phyloP scores from a whole-genome alignment of 1,140 invertebrate genomes.

The Hycleus cichorii region DNA sequence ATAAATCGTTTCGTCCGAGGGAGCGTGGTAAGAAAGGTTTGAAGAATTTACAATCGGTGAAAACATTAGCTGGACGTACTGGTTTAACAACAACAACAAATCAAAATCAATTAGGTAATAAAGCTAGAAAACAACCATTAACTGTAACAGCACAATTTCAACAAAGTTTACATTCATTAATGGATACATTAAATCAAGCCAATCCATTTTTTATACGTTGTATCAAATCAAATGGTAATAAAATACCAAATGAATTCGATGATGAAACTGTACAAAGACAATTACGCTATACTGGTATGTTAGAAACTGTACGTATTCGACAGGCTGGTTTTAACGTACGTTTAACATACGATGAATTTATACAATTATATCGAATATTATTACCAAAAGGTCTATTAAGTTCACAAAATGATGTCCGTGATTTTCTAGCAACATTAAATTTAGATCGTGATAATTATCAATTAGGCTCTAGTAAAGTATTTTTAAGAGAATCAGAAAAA shows the following conservation, averaged over 20 bases:
- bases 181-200: conserved; percentile 90
- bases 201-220: conserved; percentile 96
- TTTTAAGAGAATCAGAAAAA: conserved; percentile 90
- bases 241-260: conserved; percentile 87
- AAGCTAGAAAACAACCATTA: conserved; percentile 75
- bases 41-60: conserved; percentile 84
- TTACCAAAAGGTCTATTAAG: conserved; percentile 78
- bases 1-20: conserved; percentile 79
- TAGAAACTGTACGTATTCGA: conserved; percentile 91
- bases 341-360: conserved; percentile 89
- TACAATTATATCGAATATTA: conserved; percentile 84
- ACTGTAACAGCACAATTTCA: conserved; percentile 94
- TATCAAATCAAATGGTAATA: conserved; percentile 92
- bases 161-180: conserved; percentile 80
- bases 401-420: conserved; percentile 69
- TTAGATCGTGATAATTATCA: conserved; percentile 87
- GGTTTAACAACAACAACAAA: conserved; percentile 45
- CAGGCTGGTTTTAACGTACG: conserved; percentile 94
- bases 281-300: conserved; percentile 87
- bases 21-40: conserved; percentile 71
- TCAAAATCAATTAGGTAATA: conserved; percentile 49
- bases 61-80: conserved; percentile 72
- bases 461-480: conserved; percentile 82
- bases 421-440: conserved; percentile 72
- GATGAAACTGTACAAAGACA: conserved; percentile 87